Base-by-base conservation (phyloP, 2,113 vertebrate genomes). In the Gracilinanus agilis region DNA sequence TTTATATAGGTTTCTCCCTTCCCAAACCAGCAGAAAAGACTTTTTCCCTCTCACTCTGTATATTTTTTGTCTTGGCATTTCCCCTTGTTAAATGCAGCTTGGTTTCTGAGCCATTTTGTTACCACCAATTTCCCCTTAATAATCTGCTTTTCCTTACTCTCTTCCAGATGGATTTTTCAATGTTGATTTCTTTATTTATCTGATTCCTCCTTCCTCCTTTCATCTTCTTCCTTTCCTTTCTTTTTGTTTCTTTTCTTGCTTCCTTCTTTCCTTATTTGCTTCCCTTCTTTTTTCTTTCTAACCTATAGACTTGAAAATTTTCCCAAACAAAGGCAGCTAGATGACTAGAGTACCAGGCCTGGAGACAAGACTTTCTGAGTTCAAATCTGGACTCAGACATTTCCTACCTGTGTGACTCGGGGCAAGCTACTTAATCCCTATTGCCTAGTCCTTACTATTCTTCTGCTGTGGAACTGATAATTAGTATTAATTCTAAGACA, bases 1-100 rank as follows among this genome's bases (percentile, higher is more conserved):
- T 95, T 91, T 95, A 40, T 93, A 94, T 53, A 89, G 53, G 53
- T 13, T 55, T 88, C 90, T 92, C 2, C 13, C 54, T 49, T 44
- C 67, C 44, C 89, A 91, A 93, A 91, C 49, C 49, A 90, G 89
- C 89, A 90, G 49, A 90, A 9, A 49, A 93, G 89, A 94, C 54
- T 55, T 67, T 44, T 53, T 49, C 24, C 24, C 24, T 53, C 44
- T 40, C n/a, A 83, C 67, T 83, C 3, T 75, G 61, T 0, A 44
- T 7, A 1, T 61, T 92, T 96, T 34, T 49, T 90, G 44, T 67
- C 49, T 83, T 92, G 34, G 13, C 55, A 40, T 90, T 94, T 91
- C 44, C 4, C 8, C 25, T 67, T 40, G 56, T n/a, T 94, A 29
- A 88, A 34, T 34, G 95, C 7, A 44, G 19, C 75, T 91, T 91